Evolutionary conservation across 2,113 vertebrate species (phyloP), one percentile per base, ranked within the genome.

Genomic region (Tricholaema leucomelas): DNA sequence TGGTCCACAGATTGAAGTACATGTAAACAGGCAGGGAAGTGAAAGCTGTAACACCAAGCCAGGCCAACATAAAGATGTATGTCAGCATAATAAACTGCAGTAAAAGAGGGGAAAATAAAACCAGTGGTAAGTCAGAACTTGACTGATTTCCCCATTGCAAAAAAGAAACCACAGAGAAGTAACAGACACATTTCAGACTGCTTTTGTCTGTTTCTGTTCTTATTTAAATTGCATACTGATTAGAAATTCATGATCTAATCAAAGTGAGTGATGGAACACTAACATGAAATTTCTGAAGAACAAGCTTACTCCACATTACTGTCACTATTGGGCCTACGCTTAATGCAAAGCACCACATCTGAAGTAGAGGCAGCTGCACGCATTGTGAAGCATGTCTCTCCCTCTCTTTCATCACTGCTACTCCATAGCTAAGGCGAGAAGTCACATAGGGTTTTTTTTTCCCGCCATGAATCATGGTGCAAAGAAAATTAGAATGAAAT

Each of bases 1-100:
- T 99, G 92, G 98, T 99, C 99, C 99, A 99, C 97, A 99, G 98
- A 87, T 99, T 99, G 97, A 99, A 99, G 96, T 99, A 99, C 97
- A 99, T 99, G 91, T 99, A 99, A 96, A 99, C 99, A 5, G 99
- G 99, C 88, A 99, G 97, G 61, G 99, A 98, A 81, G 99, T 99
- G 92, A 99, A 99, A 18, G 99, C 99, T 6, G 99, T 99, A 85
- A 99, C 98, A 1, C 98, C 99, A n/a, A 99, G 98, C 99, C 99
- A 99, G 94, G 99, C 99, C 98, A 99, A 95, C 99, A 99, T 99
- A 97, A 99, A 99, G 95, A 99, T 98, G 96, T 99, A 99, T 16
- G 99, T 99, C 98, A 99, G 98, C 99, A 99, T 99, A 96, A 99
- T 99, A 95, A 99, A 99, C 99, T 99, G 95, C 46, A 97, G 61